Evolutionary conservation across 2,797 vertebrate genomes (phyloP), one percentile per base, ranked within the genome.

Genomic region (Chloroceryle amazona): DNA sequence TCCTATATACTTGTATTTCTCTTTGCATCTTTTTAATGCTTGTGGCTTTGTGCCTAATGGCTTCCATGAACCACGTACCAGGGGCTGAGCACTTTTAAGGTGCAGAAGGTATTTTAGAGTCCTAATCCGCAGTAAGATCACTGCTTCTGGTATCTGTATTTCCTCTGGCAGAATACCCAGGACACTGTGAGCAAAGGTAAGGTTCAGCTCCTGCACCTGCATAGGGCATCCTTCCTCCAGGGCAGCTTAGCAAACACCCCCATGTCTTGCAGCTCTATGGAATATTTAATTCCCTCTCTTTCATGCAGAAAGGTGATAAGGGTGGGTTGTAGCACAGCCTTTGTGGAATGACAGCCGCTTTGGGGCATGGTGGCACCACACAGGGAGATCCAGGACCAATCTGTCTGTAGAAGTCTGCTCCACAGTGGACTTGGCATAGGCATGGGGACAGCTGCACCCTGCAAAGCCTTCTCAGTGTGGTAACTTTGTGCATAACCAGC

Each of bases 331-430:
- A 44, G 28, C 51, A 28, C 44, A 41, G 47, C 18, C 46, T 37
- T 44, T 20, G 12, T 23, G 2, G 2, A 2, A 33, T 17, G 26
- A 35, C 29, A 39, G 17, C 9, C 0, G 0, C 39, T 37, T 25
- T 47, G 44, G 49, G 39, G 25, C 55, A 42, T 0, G 2, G 58
- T 17, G 28, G 20, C 19, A 42, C 29, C 39, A 22, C 26, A 31
- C 0, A 0, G 13, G 33, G 33, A 42, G 39, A 42, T 12, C 10
- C 49, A 29, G 10, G 33, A 19, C 42, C 29, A 28, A 33, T 7
- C 25, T 67, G 52, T 60, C 42, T 51, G 61, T 29, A 49, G 28
- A 61, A 71, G 33, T 22, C 31, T 52, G 6, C 37, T 31, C 1
- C 0, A 4, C 17, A 35, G 14, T 35, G 3, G 4, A 51, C 28